Base-by-base conservation (phyloP, 2,113 vertebrate species). In the Cinclus mexicanus region DNA sequence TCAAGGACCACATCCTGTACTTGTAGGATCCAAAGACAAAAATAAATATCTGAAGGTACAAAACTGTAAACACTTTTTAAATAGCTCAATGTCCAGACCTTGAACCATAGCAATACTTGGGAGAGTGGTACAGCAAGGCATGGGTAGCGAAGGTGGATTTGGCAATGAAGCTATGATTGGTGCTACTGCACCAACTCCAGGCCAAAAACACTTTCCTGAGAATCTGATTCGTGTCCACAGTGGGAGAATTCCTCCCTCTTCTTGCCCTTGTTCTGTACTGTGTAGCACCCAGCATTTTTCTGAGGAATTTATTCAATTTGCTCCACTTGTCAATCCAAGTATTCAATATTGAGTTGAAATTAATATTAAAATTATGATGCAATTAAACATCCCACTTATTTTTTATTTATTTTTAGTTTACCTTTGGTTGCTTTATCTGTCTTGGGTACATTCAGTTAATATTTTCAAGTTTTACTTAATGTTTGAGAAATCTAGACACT, bases 1-100 rank as follows among this genome's bases (percentile, higher is more conserved):
- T 74, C 53, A 63, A 88, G 37, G 70, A 71, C 47, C n/a, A 31
- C 33, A 80, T 94, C 39, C 87, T 81, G 20, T 74, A 53, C 22
- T 72, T 79, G 6, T 41, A 81, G 90, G 53, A 95, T 83, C 55
- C n/a, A 31, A 25, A 78, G 60, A 60, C 41, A 94, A 83, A 83
- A 95, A 79, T 83, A 95, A 95, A 91, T 95, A 94, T 50, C 69
- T 94, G 71, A 76, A 78, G 88, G 70, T 82, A 85, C n/a, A 63
- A 80, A 91, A 24, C 4, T 37, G 33, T 52, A 82, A 53, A 78
- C 64, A 22, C 11, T 37, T 88, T 88, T 59, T 37, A 33, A 64
- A 13, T 41, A 47, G 44, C 42, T 87, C 19, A 42, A 53, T 31
- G 50, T 91, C 28, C 14, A 71, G 65, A 9, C 31, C 16, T n/a